Conservation (phyloP, 2,113 vertebrate species). For the Tonatia bakeri region DNA sequence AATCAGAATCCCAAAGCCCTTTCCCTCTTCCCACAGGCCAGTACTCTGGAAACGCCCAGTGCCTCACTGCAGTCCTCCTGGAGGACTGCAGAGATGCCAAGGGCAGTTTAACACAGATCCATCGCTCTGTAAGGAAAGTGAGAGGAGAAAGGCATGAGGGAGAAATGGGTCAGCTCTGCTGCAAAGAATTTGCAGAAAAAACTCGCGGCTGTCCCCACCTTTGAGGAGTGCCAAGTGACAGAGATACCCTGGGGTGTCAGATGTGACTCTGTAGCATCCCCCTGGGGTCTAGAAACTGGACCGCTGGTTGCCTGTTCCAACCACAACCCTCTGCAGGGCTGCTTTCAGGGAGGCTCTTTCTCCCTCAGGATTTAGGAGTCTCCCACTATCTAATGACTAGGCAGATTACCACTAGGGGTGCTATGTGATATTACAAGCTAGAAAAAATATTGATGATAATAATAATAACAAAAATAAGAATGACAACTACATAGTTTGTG, state of each 20-base stretch:
- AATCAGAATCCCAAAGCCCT: constrained; percentile 59
- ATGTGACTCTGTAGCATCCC: background rate
- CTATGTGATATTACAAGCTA: background rate
- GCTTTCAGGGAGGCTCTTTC: background rate
- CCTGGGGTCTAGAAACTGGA: background rate
- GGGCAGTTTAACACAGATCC: constrained; percentile 38
- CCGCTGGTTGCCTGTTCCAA: background rate
- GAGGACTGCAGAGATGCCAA: constrained; percentile 27
- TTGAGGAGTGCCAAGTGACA: background rate
- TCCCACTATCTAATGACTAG: background rate
- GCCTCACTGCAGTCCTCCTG: constrained; percentile 21
- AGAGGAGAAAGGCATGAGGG: background rate
- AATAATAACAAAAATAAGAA: background rate
- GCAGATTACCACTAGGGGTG: background rate
- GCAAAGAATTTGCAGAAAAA: constrained; percentile 32
- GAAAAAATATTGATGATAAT: background rate
- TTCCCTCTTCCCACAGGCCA: constrained; percentile 50
- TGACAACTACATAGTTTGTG: background rate
- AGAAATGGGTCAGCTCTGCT: constrained; percentile 46
- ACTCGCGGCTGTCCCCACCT: background rate
- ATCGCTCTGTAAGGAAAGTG: background rate
- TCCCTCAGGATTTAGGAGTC: background rate
- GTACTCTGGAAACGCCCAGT: constrained; percentile 33
- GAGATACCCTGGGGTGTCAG: background rate
- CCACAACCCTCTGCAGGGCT: background rate